Evolutionary conservation across 2,113 vertebrate species (phyloP).

Genomic region (Entelurus aequoreus): DNA sequence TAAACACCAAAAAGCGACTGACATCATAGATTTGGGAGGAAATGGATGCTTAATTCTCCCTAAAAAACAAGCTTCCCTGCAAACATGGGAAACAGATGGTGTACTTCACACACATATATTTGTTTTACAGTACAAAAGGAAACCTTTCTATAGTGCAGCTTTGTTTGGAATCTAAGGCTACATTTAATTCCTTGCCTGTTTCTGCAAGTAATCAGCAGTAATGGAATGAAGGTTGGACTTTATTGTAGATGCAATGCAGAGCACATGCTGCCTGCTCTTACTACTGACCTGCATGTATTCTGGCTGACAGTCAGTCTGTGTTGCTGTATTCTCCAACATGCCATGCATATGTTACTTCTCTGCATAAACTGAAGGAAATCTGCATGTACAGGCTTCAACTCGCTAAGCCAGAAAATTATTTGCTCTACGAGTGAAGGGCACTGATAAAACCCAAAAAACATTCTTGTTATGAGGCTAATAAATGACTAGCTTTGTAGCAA

Average conservation of each 20-base stretch:
- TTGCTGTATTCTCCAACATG: slow-evolving; percentile 17
- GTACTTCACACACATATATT: slow-evolving; percentile 25
- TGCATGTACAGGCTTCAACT: slow-evolving; percentile 1
- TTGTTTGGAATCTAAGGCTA: slow-evolving; percentile 31
- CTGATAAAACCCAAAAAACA: too few relatives aligned
- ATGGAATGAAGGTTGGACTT: slow-evolving; percentile 13
- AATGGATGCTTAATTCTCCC: slow-evolving; percentile 21
- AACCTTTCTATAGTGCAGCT: not conserved
- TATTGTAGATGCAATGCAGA: slow-evolving; percentile 27
- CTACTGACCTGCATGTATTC: slow-evolving; percentile 14
- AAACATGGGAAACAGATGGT: slow-evolving; percentile 46
- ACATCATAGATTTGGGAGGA: slow-evolving; percentile 40
- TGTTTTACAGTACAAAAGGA: slow-evolving; percentile 24
- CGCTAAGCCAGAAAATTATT: slow-evolving; percentile 5
- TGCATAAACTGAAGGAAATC: slow-evolving; percentile 6
- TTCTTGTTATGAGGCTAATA: too few relatives aligned
- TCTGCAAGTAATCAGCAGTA: slow-evolving; percentile 36
- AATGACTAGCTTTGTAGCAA: too few relatives aligned
- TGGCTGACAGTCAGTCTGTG: slow-evolving; percentile 17
- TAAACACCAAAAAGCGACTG: slow-evolving; percentile 43
- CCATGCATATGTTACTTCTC: slow-evolving; percentile 22
- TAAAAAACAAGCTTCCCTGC: slow-evolving; percentile 41
- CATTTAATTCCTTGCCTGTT: slow-evolving; percentile 39
- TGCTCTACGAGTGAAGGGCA: not conserved
- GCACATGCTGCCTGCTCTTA: slow-evolving; percentile 8